Evolutionary conservation across 2,888 invertebrate genomes (phyloP), one percentile per base, ranked within the genome.

Genomic region (Eledona agricola): DNA sequence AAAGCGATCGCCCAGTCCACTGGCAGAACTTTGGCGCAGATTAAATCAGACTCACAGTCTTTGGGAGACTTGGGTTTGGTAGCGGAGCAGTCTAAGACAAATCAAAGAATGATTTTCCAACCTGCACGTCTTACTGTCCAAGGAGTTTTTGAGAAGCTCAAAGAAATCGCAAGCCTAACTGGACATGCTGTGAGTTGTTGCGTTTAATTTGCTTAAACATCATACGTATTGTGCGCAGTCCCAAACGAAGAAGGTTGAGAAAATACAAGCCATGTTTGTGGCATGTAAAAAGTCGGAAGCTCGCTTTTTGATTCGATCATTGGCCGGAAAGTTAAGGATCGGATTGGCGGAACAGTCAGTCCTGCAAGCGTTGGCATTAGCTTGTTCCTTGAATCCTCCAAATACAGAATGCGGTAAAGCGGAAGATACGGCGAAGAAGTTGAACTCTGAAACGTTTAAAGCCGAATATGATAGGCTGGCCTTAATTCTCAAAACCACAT

Each of bases 311-410:
- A 92, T 96, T 40, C 79, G 97, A 60, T 95, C 94, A 0, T 75
- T 97, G 10, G 88, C 91, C 53, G 98, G 98, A 15, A 99, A 98
- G 78, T 79, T 99, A 46, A 83, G 99, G 31, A 95, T 99, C 64
- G 98, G 98, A 0, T 80, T 99, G 49, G 99, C 98, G 0, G 99
- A 99, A 72, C 96, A 97, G 76, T 96, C 96, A 0, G 87, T 97
- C 19, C 79, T 99, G 31, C 83, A 92, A 75, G 96, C 99, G 4
- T 75, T 99, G 31, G 94, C 95, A 0, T 83, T 89, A 64, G 96
- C 96, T 1, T 82, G 88, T 57, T 83, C 89, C n/a, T 78, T 81
- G 58, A 90, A 93, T 0, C 92, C 94, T 22, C 90, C 92, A 0
- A 77, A 77, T 37, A 87, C 88, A 67, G 78, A 78, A 40, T 73